These are phyloP conservation scores for Chrysemys picta DNA, from an alignment of 2,113 vertebrate species.

Conservation along the genomic window DNA sequence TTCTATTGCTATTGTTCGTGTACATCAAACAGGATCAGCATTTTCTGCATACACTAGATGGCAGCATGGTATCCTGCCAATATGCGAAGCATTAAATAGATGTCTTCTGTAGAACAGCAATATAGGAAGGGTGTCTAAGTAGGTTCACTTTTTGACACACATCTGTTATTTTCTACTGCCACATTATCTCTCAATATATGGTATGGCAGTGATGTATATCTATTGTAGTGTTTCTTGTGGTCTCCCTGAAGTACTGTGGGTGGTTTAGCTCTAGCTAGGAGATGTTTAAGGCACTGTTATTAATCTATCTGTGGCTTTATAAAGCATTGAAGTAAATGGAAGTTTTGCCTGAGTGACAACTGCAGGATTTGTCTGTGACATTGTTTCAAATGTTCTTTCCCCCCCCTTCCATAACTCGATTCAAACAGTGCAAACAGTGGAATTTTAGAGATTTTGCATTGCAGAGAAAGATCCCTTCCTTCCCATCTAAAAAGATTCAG, in stretches of 20 bases:
- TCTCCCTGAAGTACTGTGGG: neutral
- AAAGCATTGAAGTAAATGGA: neutral
- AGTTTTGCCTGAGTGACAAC: neutral
- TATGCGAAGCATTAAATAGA: neutral
- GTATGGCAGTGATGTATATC: neutral
- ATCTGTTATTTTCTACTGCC: neutral
- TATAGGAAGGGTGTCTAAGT: neutral
- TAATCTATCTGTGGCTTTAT: neutral
- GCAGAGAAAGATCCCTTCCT: neutral
- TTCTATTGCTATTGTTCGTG: neutral
- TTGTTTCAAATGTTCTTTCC: neutral
- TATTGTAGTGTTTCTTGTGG: neutral
- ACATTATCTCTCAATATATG: neutral
- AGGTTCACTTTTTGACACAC: neutral
- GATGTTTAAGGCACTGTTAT: neutral
- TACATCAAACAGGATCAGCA: neutral
- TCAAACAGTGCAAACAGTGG: neutral
- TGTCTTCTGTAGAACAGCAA: neutral
- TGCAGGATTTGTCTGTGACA: neutral
- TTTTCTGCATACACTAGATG: slow-evolving; percentile 70
- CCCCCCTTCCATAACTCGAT: neutral
- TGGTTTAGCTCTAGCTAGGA: neutral
- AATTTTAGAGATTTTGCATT: neutral
- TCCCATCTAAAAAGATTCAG: neutral
- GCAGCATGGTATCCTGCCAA: slow-evolving; percentile 70